Evolutionary conservation across 2,113 vertebrate species (phyloP).

Genomic region (Bungarus multicinctus): DNA sequence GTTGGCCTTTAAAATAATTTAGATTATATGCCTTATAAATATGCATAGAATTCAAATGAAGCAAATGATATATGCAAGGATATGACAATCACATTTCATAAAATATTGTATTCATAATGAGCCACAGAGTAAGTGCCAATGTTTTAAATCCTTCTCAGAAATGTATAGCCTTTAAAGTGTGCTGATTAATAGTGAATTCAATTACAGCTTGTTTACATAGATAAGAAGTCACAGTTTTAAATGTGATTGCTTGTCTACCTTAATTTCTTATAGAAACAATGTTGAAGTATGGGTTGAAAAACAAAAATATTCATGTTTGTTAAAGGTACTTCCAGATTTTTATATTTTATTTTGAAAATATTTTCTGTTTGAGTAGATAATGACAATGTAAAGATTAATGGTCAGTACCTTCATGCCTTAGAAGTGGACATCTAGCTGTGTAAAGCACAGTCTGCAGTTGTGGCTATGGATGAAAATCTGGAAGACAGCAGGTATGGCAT

Average conservation of each 20-base stretch:
- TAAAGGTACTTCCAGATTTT: not conserved
- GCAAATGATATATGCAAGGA: not conserved
- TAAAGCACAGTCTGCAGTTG: not conserved
- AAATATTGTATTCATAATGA: slow-evolving; percentile 19
- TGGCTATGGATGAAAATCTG: not conserved
- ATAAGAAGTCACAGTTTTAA: not conserved
- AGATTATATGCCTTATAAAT: not conserved
- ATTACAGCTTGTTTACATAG: not conserved
- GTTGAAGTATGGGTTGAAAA: not conserved
- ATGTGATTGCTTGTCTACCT: not conserved
- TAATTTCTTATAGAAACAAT: not conserved
- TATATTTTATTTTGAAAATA: not conserved
- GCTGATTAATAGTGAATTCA: slow-evolving; percentile 17
- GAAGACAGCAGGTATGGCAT: not conserved
- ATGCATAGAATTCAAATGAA: not conserved
- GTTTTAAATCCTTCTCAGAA: slow-evolving; percentile 7
- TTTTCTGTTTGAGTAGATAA: not conserved
- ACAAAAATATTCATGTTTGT: not conserved
- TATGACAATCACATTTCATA: not conserved
- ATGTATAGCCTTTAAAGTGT: slow-evolving; percentile 1
- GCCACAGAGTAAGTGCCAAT: not conserved
- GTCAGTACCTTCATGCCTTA: not conserved
- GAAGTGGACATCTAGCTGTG: not conserved
- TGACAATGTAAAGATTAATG: not conserved
- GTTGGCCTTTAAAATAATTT: not conserved